Base-by-base conservation (phyloP, 2,113 vertebrate genomes). In the Gadus chalcogrammus region DNA sequence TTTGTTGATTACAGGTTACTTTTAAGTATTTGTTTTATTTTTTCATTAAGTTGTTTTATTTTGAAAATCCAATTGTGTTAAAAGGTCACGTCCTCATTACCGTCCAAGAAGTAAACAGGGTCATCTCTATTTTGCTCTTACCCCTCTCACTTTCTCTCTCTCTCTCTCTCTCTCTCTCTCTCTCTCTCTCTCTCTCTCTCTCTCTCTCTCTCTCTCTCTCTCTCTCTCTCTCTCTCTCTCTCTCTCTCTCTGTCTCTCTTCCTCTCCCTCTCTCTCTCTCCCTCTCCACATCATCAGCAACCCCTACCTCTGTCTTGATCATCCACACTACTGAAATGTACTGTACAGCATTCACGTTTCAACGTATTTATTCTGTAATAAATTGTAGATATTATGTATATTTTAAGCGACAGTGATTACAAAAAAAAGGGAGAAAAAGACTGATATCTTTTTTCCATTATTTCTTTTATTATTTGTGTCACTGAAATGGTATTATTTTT, bases 321-420 rank as follows among this genome's bases (percentile, higher is more conserved):
- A 79, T 82, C 80, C 87, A 79, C 81, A 89, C 90, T 78, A 69
- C 82, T 86, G 61, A 89, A 83, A 74, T 76, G 71, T 71, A 61
- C 86, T 68, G 15, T 82, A 82, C 82, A 79, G 79, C 90, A 88
- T 92, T 90, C 88, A 90, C 90, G 75, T 85, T 85, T 77, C 73
- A 90, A 72, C 61, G 66, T 84, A 89, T 92, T 92, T 93, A 90
- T 90, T 91, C 74, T 80, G 71, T 87, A 85, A 82, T 84, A 76
- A 79, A 76, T 64, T 88, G 75, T 88, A 88, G 85, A 77, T 81
- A 83, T 67, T 65, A 85, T 82, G 73, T 70, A 48, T 82, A 68
- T 84, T 79, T 84, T 76, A 60, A 55, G 63, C 65, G 64, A 79
- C 80, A 80, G 73, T 80, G 85, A 90, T 81, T 85, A 87, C 81